phyloP scores from a whole-genome alignment of 1,140 invertebrate species.

The Araneus ventricosus region DNA sequence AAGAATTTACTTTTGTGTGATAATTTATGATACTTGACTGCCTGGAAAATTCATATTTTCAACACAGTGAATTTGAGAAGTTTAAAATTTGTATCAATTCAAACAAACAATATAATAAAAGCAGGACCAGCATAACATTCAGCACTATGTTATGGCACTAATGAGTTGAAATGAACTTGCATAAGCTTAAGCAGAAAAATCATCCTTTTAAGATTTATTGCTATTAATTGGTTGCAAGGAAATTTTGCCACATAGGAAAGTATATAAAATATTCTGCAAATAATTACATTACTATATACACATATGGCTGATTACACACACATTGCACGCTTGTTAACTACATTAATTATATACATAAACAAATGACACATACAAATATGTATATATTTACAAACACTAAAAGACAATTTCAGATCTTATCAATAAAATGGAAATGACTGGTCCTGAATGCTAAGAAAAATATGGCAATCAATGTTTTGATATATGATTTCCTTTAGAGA shows the following conservation, averaged over 20 bases:
- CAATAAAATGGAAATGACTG: constrained; percentile 12
- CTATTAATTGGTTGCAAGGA: background rate
- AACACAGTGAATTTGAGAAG: too few relatives aligned
- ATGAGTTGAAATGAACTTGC: background rate
- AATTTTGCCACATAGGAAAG: background rate
- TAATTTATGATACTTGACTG: too few relatives aligned
- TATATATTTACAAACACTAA: constrained; percentile 7
- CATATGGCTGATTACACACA: background rate
- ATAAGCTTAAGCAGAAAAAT: background rate
- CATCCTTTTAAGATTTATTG: background rate
- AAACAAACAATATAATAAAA: background rate
- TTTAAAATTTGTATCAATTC: too few relatives aligned
- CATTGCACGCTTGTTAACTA: background rate
- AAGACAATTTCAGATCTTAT: background rate
- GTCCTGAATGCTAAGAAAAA: constrained; percentile 17
- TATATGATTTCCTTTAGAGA: background rate
- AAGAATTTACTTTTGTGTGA: too few relatives aligned
- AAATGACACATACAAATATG: background rate
- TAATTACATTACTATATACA: background rate
- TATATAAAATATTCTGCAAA: constrained; percentile 30
- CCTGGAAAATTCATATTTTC: too few relatives aligned
- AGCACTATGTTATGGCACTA: background rate
- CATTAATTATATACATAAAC: background rate
- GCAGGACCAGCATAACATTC: constrained; percentile 1
- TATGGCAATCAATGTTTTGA: constrained; percentile 5